Conservation (phyloP, 2,888 invertebrate genomes). For the Thyatira batis region DNA sequence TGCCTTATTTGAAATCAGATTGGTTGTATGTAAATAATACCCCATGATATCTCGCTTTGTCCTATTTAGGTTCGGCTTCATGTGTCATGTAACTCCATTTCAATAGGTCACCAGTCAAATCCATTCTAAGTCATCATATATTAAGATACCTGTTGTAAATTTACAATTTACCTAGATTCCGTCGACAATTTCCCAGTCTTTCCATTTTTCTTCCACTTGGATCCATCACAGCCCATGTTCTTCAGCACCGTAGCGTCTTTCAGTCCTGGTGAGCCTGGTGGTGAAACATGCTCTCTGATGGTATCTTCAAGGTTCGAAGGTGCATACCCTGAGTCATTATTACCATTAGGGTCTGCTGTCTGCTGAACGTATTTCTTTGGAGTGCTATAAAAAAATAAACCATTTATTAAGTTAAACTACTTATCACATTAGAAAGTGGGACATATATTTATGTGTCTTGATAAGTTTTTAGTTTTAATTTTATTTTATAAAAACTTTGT, state of each 20-base stretch:
- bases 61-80: too few species aligned
- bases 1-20: too few species aligned
- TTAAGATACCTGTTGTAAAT: too few species aligned
- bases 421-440: too few species aligned
- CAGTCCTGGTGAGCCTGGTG: conserved; percentile 76
- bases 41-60: too few species aligned
- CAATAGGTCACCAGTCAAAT: too few species aligned
- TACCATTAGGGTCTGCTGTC: conserved; percentile 88
- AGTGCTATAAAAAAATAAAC: conserved; percentile 35
- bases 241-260: conserved; percentile 66
- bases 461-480: too few species aligned
- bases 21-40: too few species aligned
- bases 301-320: conserved; percentile 84
- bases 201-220: conserved; percentile 72
- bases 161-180: conserved; percentile 60
- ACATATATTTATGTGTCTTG: too few species aligned
- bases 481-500: too few species aligned
- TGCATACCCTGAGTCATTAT: conserved; percentile 92
- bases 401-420: background rate
- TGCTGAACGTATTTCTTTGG: conserved; percentile 59
- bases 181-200: conserved; percentile 54
- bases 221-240: conserved; percentile 59
- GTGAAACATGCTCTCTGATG: conserved; percentile 81
- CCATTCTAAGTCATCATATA: too few species aligned
- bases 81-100: too few species aligned